These are phyloP conservation scores for Pharmacophagus antenor DNA, from an alignment of 2,888 invertebrate species.

Conservation along the genomic window DNA sequence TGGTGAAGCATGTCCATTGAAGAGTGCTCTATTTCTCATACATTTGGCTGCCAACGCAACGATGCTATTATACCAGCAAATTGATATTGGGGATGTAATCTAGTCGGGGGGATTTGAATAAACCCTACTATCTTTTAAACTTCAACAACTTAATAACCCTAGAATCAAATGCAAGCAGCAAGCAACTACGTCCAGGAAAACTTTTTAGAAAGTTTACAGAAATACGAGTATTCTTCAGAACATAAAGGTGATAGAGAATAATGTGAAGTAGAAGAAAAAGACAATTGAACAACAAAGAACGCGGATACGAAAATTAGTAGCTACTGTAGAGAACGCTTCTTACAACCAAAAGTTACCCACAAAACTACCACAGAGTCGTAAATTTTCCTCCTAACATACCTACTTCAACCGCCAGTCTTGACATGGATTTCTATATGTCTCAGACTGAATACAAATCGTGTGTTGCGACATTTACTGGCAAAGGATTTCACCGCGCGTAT, in stretches of 20 bases:
- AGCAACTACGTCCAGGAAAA: no score
- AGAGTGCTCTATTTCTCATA: no score
- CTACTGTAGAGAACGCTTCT: conserved; percentile 31
- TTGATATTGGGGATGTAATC: no score
- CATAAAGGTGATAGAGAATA: not conserved
- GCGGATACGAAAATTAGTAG: conserved; percentile 26
- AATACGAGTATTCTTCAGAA: not conserved
- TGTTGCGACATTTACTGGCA: conserved; percentile 63
- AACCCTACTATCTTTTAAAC: no score
- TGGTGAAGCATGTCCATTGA: no score
- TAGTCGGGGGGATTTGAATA: no score
- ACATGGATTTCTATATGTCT: conserved; percentile 76
- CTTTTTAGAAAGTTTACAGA: no score
- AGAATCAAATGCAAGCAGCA: no score
- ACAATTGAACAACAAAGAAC: conserved; percentile 9
- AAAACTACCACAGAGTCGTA: conserved; percentile 54
- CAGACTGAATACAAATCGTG: conserved; percentile 72
- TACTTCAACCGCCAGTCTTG: conserved; percentile 72
- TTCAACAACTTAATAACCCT: no score
- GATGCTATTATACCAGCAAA: no score
- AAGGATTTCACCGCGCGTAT: conserved; percentile 77
- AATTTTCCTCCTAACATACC: conserved; percentile 67
- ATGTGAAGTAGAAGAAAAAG: not conserved
- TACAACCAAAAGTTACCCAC: conserved; percentile 45
- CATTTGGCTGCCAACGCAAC: no score